phyloP scores from a whole-genome alignment of 2,888 invertebrate species.

The Apomyelois bistriatella region DNA sequence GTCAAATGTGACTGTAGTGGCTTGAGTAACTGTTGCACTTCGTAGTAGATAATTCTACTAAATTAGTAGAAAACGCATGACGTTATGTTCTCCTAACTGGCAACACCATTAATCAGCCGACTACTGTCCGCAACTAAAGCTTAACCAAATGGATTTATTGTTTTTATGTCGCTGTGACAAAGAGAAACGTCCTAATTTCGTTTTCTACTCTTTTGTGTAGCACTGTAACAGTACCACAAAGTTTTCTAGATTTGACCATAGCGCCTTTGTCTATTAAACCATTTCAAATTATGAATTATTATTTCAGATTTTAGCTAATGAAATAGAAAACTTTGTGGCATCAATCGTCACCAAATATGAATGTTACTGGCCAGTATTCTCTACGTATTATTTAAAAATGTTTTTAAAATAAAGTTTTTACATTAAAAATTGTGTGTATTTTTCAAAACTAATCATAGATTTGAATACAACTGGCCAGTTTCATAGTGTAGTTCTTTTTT shows the following conservation, averaged over 20 bases:
- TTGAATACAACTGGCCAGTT: not conserved
- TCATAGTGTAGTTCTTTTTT: no score
- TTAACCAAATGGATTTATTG: no score
- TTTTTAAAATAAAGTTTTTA: no score
- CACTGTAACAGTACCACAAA: not conserved
- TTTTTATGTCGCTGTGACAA: no score
- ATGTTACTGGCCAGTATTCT: not conserved
- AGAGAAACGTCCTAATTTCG: no score
- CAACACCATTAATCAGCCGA: no score
- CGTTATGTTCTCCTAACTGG: no score
- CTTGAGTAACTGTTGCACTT: constrained; percentile 53
- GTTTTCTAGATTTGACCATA: not conserved
- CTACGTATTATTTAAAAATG: no score
- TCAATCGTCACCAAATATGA: not conserved
- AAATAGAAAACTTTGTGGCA: not conserved
- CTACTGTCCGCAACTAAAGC: no score
- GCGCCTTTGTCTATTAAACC: not conserved
- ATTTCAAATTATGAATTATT: not conserved
- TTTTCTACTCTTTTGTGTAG: constrained; percentile 6
- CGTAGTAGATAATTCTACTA: constrained; percentile 22
- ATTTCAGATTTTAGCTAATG: not conserved
- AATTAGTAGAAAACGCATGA: no score
- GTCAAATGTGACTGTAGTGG: constrained; percentile 55
- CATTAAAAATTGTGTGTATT: no score
- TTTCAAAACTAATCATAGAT: no score